Evolutionary conservation across 2,113 vertebrate genomes (phyloP).

Genomic region (Rhinopithecus roxellana): DNA sequence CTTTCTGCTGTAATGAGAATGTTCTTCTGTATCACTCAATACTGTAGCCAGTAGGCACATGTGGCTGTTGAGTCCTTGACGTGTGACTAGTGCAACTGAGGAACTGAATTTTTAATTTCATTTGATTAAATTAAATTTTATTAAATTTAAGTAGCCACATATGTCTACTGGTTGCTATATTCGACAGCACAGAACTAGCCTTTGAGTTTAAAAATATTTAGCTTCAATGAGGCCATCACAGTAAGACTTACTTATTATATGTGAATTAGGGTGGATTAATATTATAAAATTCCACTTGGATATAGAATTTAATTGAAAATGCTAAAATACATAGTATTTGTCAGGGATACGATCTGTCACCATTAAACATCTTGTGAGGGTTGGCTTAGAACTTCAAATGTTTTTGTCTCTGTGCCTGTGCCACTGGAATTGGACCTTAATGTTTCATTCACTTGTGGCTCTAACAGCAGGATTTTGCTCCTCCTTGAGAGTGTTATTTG

Average conservation of each 20-base stretch:
- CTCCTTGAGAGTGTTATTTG: background rate
- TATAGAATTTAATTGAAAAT: background rate
- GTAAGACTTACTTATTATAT: background rate
- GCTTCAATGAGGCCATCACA: background rate
- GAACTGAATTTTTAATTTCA: background rate
- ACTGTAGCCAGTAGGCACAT: too few relatives aligned
- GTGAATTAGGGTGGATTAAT: background rate
- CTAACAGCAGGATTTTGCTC: background rate
- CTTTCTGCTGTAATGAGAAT: background rate
- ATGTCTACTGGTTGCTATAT: background rate
- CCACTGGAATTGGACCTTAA: background rate
- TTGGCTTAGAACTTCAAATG: background rate
- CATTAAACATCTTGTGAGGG: background rate
- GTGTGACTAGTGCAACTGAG: background rate
- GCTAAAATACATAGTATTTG: background rate
- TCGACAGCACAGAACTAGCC: background rate
- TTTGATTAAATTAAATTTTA: background rate
- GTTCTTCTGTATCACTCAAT: background rate
- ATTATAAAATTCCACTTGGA: background rate
- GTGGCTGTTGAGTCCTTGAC: background rate
- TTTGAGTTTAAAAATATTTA: constrained; percentile 3
- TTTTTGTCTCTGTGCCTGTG: background rate
- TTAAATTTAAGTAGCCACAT: background rate
- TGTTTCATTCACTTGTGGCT: background rate
- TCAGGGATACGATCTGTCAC: background rate